Evolutionary conservation across 37 sponge, comb jelly and placozoan genomes (phyloP), one percentile per base, ranked within the genome.

Genomic region (Petrosia ficiformis): DNA sequence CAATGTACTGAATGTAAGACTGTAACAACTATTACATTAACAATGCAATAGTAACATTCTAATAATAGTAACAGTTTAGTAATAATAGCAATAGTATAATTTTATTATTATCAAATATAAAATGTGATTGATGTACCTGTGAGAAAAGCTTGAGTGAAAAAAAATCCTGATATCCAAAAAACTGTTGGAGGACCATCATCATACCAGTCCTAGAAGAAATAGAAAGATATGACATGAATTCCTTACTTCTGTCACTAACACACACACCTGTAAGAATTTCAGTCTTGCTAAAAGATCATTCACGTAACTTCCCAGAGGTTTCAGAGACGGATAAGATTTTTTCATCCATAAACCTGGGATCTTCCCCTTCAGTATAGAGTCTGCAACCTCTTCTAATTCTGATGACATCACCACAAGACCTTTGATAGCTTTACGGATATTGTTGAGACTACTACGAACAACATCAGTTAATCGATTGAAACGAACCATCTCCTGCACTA

Each of bases 101-200:
- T n/a, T n/a, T n/a, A n/a, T n/a, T n/a, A n/a, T n/a, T n/a, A n/a
- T n/a, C n/a, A n/a, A n/a, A n/a, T n/a, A n/a, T 14, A 48, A 48
- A 48, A 14, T 14, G 8, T n/a, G n/a, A 26, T 6, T 8, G 11
- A 0, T 59, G 44, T 75, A 98, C 99, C 99, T 79, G 99, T 99
- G 31, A 99, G 73, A 79, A 99, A 99, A 39, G 99, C 99, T 71
- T 99, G 99, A 37, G 99, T 99, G 87, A 99, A 99, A 84, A 89
- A 99, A 82, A 99, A 99, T 37, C 99, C 99, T 43, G 99, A 99
- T 8, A 99, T 72, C 99, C 99, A 99, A 83, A 91, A 99, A 26
- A 91, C 85, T 63, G 63, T 77, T 6, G 99, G 99, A 42, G 92
- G 91, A 2, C 96, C 99, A 24, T 75, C n/a, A 56, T 98, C 96